These are phyloP conservation scores for Tinea trinotella DNA, from an alignment of 2,888 invertebrate genomes.

Conservation along the genomic window DNA sequence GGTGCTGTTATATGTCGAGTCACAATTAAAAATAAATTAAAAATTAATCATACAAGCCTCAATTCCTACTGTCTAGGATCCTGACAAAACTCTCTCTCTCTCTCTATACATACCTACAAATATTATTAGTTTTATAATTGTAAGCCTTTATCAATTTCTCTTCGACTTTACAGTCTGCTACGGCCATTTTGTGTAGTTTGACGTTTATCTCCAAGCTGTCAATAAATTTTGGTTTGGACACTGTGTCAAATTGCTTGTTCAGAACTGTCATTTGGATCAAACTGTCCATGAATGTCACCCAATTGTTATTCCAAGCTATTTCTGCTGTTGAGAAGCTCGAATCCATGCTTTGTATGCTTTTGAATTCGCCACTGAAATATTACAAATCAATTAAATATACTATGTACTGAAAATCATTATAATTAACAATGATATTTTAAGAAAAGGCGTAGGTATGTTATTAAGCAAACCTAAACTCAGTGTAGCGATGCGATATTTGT, in stretches of 20 bases:
- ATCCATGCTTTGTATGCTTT: slow-evolving; percentile 33
- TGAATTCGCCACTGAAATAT: slow-evolving; percentile 35
- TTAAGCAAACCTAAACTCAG: no score
- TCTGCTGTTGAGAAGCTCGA: slow-evolving; percentile 36
- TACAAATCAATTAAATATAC: not conserved
- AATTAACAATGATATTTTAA: no score
- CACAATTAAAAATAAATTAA: no score
- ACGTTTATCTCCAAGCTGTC: slow-evolving; percentile 34
- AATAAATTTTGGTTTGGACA: slow-evolving; percentile 73
- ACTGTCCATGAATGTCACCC: slow-evolving; percentile 86
- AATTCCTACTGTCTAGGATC: no score
- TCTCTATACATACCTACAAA: not conserved
- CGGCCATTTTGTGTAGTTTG: slow-evolving; percentile 23
- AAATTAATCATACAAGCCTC: no score
- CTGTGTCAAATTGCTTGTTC: slow-evolving; percentile 69
- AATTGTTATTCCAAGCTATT: slow-evolving; percentile 79
- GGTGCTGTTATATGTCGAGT: no score
- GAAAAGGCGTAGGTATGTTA: no score
- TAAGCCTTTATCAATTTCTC: not conserved
- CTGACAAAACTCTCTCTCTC: no score
- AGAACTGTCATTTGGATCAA: slow-evolving; percentile 82
- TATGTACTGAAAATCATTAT: no score
- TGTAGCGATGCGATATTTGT: no score
- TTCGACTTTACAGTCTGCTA: not conserved
- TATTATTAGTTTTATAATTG: not conserved